Base-by-base conservation (phyloP, 2,797 vertebrate species). In the Antrozous pallidus region DNA sequence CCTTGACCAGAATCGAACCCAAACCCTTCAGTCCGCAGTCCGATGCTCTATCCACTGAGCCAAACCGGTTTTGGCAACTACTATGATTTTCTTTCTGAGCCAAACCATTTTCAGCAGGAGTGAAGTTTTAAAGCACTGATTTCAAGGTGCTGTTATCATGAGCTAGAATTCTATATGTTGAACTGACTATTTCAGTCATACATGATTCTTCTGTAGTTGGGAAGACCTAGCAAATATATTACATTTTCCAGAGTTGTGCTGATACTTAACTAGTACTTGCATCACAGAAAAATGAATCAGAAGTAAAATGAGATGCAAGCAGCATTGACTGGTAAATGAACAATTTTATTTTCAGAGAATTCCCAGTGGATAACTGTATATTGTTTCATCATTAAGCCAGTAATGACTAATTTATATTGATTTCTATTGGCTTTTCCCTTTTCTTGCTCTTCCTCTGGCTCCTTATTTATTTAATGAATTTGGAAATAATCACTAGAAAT, bases 271-370 rank as follows among this genome's bases (percentile, higher is more conserved):
- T 77, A 94, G 28, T 36, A 69, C 33, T 88, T 92, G 31, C 42
- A 80, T 90, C 38, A 94, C 65, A 95, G 20, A 36, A 47, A 49
- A 89, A 94, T 87, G 58, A 74, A 94, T 88, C 78, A 88, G 14
- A 90, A 94, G 73, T 81, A 83, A 95, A 96, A 94, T 42, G 5
- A 93, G 77, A 85, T 75, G 8, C 69, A 96, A 97, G 17, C 0
- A n/a, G n/a, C 0, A 84, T 40, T 97, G 2, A 85, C 88, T 92
- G 74, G 67, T 94, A 96, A 56, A 75, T 36, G 54, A 96, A 63
- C 20, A 84, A n/a, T 93, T 91, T 93, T 96, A 0, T 93, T 94
- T 96, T 87, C 26, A 94, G 84, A 90, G 80, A 97, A 89, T 94
- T 67, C 58, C 65, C n/a, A 45, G 9, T 82, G 88, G 36, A 36